Evolutionary conservation across 2,797 vertebrate genomes (phyloP), one percentile per base, ranked within the genome.

Genomic region (Galaxias olidus): DNA sequence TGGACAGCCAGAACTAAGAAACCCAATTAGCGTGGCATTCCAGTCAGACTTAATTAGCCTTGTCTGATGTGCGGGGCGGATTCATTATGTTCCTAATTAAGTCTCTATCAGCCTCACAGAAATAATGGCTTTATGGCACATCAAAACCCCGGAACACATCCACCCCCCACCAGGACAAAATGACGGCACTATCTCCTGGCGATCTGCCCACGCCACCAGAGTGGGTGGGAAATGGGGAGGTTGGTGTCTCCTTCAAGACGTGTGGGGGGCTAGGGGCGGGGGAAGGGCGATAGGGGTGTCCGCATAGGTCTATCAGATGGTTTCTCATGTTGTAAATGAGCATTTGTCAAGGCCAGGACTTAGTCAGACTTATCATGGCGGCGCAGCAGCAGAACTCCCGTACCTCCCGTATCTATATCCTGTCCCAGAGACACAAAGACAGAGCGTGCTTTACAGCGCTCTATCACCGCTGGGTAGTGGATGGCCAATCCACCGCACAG

Each of bases 1-100:
- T 71, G 64, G 56, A 60, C 40, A 76, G 73, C 78, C 74, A 82
- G 82, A 84, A 85, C 86, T 82, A 77, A 88, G 30, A 90, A 89
- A 87, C 84, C 80, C 77, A 92, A 90, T 92, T 90, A 92, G 84
- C 81, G 72, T 65, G 49, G 77, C 80, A 75, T 86, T 86, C 86
- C 81, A 86, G 83, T 76, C 76, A 65, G 73, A 82, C 85, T 88
- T 91, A 91, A 92, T 92, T 91, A 89, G 86, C 72, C 87, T 91
- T 90, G 91, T 92, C 91, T 92, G 90, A 91, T 92, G 83, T 86
- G 62, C 55, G 51, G 30, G 61, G 84, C 72, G 74, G 83, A 91
- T 88, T 87, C 85, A 92, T 92, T 92, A 90, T 90, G 88, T 87
- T 91, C 86, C 88, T 91, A 92, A 92, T 92, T 92, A 91, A 90